A percentile compares a stretch with the other conserved stretches of the same genome.
Evolutionary conservation across 2,888 invertebrate species (phyloP).

Genomic region (Leptinotarsa juncta): DNA sequence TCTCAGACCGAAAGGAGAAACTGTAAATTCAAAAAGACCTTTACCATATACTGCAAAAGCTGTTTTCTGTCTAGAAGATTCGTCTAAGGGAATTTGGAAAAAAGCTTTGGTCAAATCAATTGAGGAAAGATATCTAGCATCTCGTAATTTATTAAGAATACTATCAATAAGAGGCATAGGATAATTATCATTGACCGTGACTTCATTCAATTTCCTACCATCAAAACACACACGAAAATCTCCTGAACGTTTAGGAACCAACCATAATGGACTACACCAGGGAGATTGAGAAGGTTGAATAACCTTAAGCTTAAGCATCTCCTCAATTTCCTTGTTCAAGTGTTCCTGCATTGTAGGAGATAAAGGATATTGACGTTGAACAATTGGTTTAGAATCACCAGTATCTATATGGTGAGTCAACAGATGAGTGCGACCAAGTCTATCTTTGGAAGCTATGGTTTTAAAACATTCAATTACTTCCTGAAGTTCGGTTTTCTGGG

Average conservation of each 20-base stretch:
- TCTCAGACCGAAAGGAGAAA: slow-evolving; percentile 9
- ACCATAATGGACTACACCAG: too few relatives aligned
- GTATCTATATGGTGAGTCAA: neutral
- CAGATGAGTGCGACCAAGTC: too few relatives aligned
- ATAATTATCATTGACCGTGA: neutral
- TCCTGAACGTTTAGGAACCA: too few relatives aligned
- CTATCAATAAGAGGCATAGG: slow-evolving; percentile 2
- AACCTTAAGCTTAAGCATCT: slow-evolving; percentile 49
- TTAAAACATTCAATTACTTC: slow-evolving; percentile 7
- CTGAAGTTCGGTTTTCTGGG: slow-evolving; percentile 6
- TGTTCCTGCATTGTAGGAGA: slow-evolving; percentile 32
- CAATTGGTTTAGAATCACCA: slow-evolving; percentile 27
- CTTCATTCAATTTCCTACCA: too few relatives aligned
- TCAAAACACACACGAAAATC: slow-evolving; percentile 22
- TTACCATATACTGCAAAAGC: slow-evolving; percentile 39
- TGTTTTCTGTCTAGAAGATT: slow-evolving; percentile 26
- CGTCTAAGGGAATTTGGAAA: slow-evolving; percentile 10
- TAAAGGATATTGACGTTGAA: slow-evolving; percentile 33
- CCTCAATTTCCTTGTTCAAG: slow-evolving; percentile 29
- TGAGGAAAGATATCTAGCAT: slow-evolving; percentile 35
- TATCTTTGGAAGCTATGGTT: neutral
- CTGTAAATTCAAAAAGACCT: too few relatives aligned
- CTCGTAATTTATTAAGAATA: slow-evolving; percentile 36
- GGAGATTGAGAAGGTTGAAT: slow-evolving; percentile 21
- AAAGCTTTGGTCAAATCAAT: too few relatives aligned